Evolutionary conservation across 2,888 invertebrate genomes (phyloP).

Genomic region (Dromius quadrimaculatus): DNA sequence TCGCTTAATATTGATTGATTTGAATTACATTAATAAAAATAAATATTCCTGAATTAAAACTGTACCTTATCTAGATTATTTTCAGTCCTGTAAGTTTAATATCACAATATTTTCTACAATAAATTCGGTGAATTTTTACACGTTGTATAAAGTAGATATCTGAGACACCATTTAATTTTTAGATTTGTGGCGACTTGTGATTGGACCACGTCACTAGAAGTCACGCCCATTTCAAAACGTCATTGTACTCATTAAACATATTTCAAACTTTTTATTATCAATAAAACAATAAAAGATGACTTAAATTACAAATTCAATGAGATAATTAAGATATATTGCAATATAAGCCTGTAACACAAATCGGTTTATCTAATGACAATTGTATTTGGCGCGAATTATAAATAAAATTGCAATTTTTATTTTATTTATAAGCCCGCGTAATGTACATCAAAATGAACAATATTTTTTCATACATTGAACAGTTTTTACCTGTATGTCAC

Average conservation of each 20-base stretch:
- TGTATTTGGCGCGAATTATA: too few species aligned
- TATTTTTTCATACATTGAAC: too few species aligned
- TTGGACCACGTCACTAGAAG: conserved; percentile 60
- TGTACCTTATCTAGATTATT: conserved; percentile 21
- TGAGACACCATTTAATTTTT: conserved; percentile 51
- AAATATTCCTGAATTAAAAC: not conserved
- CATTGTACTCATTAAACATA: conserved; percentile 15
- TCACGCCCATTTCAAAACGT: not conserved
- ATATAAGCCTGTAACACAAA: too few species aligned
- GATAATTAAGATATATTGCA: too few species aligned
- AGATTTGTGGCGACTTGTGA: conserved; percentile 58
- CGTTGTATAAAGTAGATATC: conserved; percentile 54
- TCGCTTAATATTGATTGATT: not conserved
- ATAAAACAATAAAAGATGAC: too few species aligned
- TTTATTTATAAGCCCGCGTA: too few species aligned
- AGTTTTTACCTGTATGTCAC: too few species aligned
- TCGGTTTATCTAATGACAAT: too few species aligned
- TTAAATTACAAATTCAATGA: too few species aligned
- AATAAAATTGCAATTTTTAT: too few species aligned
- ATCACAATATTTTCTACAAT: conserved; percentile 40
- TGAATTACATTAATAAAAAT: conserved; percentile 12
- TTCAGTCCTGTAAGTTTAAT: conserved; percentile 40
- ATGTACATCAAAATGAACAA: too few species aligned
- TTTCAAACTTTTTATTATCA: too few species aligned
- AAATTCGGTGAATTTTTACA: conserved; percentile 52